Evolutionary conservation across 2,113 vertebrate species (phyloP).

Genomic region (Cyphotilapia sp.): DNA sequence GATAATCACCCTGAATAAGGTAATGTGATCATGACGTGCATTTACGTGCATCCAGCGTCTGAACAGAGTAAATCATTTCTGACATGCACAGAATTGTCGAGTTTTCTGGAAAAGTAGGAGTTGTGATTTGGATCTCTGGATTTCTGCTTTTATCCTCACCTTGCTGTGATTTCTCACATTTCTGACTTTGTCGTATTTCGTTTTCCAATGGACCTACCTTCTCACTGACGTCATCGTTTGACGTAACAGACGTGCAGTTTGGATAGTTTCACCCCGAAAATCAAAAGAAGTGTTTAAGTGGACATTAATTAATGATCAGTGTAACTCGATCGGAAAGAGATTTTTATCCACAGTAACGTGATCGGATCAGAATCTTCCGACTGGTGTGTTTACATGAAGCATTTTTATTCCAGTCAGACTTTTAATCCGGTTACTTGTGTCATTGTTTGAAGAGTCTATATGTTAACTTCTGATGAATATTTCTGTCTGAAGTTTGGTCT

Average conservation of each 20-base stretch:
- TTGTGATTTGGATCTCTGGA: not conserved
- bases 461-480: accelerated
- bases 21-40: accelerated
- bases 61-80: accelerated
- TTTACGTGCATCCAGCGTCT: accelerated
- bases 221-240: not conserved
- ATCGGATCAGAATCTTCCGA: not conserved
- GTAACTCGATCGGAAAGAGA: not conserved
- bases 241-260: not conserved
- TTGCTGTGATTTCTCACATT: not conserved
- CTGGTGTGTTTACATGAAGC: not conserved
- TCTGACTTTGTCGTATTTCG: accelerated
- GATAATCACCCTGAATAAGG: not conserved
- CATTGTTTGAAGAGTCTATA: not conserved
- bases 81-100: not conserved
- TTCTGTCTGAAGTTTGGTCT: not conserved
- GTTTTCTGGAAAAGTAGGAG: not conserved
- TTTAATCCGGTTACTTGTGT: not conserved
- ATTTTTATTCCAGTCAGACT: not conserved
- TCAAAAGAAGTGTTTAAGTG: not conserved
- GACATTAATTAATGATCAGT: not conserved
- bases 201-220: accelerated
- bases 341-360: accelerated
- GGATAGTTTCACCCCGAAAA: not conserved
- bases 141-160: not conserved